Conservation (phyloP, 2,113 vertebrate genomes). For the Hippocampus abdominalis region DNA sequence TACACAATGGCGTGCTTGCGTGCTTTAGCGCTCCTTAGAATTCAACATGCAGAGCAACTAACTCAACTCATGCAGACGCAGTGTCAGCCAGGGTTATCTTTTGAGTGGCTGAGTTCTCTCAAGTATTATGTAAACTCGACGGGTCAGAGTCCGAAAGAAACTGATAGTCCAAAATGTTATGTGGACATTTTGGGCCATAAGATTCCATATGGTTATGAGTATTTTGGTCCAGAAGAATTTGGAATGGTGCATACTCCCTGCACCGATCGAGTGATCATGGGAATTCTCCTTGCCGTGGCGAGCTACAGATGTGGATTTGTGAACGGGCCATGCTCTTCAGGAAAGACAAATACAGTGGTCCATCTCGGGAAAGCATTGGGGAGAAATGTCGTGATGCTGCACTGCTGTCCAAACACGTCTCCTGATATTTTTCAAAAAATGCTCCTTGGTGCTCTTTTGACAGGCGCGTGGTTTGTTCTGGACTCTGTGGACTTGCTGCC, state of each 20-base stretch:
- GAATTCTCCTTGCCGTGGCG: conserved; percentile 75
- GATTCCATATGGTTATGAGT: conserved; percentile 79
- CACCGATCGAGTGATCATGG: conserved; percentile 73
- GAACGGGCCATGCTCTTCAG: conserved; percentile 68
- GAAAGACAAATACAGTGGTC: conserved; percentile 65
- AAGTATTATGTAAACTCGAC: conserved; percentile 72
- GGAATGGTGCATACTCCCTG: conserved; percentile 65
- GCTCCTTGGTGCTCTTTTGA: conserved; percentile 76
- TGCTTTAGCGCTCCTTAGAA: conserved; percentile 57
- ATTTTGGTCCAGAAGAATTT: conserved; percentile 71
- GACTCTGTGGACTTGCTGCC: conserved; percentile 67
- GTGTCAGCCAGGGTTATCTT: conserved; percentile 62
- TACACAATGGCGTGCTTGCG: conserved; percentile 46
- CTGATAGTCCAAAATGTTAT: conserved; percentile 48
- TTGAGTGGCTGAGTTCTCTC: conserved; percentile 80
- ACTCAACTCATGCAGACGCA: conserved; percentile 60
- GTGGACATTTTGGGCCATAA: conserved; percentile 72
- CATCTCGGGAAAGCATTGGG: conserved; percentile 75
- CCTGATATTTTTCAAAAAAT: conserved; percentile 62
- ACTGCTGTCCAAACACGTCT: conserved; percentile 61
- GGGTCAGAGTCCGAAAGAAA: conserved; percentile 2
- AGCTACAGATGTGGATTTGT: conserved; percentile 75
- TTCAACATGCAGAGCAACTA: conserved; percentile 71
- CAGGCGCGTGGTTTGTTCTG: conserved; percentile 79
- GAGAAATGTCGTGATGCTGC: conserved; percentile 69